Evolutionary conservation across 2,113 vertebrate genomes (phyloP).

Genomic region (Marmota monax): DNA sequence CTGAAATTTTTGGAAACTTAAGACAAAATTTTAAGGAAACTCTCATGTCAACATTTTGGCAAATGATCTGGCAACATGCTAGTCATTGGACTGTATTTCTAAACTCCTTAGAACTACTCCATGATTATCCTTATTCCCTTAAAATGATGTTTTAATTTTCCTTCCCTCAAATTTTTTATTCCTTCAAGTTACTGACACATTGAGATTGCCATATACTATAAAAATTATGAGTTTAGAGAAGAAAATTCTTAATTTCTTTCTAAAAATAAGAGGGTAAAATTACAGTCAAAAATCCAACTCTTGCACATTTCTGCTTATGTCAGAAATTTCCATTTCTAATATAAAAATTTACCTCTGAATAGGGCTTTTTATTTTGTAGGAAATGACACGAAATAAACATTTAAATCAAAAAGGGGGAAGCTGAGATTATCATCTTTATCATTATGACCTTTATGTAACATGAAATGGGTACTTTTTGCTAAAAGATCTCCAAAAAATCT

Average conservation of each 20-base stretch:
- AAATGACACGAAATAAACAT: slow-evolving; percentile 31
- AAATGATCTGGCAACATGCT: slow-evolving; percentile 66
- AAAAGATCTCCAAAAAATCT: background rate
- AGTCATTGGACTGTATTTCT: slow-evolving; percentile 57
- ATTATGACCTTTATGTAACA: background rate
- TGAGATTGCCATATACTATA: slow-evolving; percentile 42
- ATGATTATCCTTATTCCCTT: background rate
- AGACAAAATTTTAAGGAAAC: slow-evolving; percentile 62
- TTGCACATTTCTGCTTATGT: slow-evolving; percentile 61
- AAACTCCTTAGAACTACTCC: slow-evolving; percentile 51
- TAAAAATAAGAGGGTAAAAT: slow-evolving; percentile 69
- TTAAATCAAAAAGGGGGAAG: background rate
- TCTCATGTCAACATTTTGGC: slow-evolving; percentile 63
- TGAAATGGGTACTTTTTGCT: background rate
- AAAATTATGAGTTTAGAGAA: slow-evolving; percentile 66
- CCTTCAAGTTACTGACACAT: slow-evolving; percentile 54
- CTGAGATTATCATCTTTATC: background rate
- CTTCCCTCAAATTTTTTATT: slow-evolving; percentile 44
- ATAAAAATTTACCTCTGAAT: slow-evolving; percentile 50
- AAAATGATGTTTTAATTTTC: slow-evolving; percentile 73
- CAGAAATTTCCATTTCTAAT: slow-evolving; percentile 72
- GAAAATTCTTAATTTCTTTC: slow-evolving; percentile 69
- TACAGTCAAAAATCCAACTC: slow-evolving; percentile 61
- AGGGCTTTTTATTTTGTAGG: slow-evolving; percentile 43
- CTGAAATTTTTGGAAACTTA: slow-evolving; percentile 79